Evolutionary conservation across 2,113 vertebrate species (phyloP), one percentile per base, ranked within the genome.

Genomic region (Eleginops maclovinus): DNA sequence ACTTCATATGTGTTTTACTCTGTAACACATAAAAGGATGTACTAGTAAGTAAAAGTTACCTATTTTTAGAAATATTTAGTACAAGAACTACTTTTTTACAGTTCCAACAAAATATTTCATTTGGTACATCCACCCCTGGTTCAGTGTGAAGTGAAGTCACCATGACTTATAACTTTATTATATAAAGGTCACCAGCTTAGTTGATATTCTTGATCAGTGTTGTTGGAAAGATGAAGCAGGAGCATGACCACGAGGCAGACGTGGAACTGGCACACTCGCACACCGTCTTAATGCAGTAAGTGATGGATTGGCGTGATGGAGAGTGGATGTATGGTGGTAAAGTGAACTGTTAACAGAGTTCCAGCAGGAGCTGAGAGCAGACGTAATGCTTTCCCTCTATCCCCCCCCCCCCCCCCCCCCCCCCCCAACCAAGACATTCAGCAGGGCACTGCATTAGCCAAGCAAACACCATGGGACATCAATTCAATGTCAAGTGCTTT

Each of bases 401-500:
- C 17, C 5, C 4, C 13, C 4, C 19, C 22, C 14, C 43, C 43
- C 61, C 31, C 17, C 13, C n/a, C n/a, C n/a, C n/a, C n/a, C n/a
- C n/a, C n/a, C n/a, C n/a, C n/a, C n/a, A n/a, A n/a, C n/a, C n/a
- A n/a, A n/a, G n/a, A n/a, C n/a, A 62, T 70, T 81, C 46, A 60
- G 74, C 63, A 64, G 28, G 65, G 58, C 72, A 63, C 61, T 71
- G 68, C 70, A 81, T 84, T 72, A 84, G 50, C 71, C 73, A 75
- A 67, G 63, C 64, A 59, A 80, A 77, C 61, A 74, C 72, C 77
- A 78, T 46, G 77, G 75, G 81, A 86, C 65, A 64, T 72, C 66
- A 78, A 72, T 80, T 77, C 65, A 86, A 75, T 88, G 70, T 78
- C 65, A 80, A 79, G 64, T 68, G 60, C 72, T 79, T 77, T 79